A percentile compares a stretch with the other conserved stretches of the same genome.
Conservation (phyloP, 1,140 invertebrate genomes). For the Cherax destructor region DNA sequence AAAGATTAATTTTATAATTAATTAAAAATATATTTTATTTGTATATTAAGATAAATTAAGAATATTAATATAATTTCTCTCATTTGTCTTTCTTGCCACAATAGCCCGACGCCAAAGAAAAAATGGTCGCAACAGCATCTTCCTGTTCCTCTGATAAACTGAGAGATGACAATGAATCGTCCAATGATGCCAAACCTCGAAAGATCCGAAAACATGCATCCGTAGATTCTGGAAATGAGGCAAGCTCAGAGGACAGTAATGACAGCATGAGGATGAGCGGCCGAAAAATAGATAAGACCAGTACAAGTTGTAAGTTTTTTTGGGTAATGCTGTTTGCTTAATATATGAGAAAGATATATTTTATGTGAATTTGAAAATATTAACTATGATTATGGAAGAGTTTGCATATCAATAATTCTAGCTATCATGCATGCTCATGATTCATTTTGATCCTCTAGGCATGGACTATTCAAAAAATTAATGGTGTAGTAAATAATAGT, state of each 20-base stretch:
- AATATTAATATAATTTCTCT: not conserved
- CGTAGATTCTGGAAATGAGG: slow-evolving; percentile 84
- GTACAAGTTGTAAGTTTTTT: slow-evolving; percentile 15
- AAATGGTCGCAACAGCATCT: slow-evolving; percentile 82
- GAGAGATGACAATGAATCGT: slow-evolving; percentile 75
- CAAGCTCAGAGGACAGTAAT: slow-evolving; percentile 94
- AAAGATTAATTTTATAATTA: too few species aligned
- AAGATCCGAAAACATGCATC: slow-evolving; percentile 75
- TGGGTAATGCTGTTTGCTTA: too few species aligned
- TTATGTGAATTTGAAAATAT: too few species aligned
- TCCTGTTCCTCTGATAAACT: slow-evolving; percentile 77
- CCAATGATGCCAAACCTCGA: slow-evolving; percentile 41
- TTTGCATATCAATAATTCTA: too few species aligned
- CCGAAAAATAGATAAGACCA: slow-evolving; percentile 41
- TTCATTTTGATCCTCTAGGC: too few species aligned
- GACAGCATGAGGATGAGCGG: slow-evolving; percentile 79
- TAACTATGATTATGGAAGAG: too few species aligned
- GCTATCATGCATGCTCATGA: too few species aligned
- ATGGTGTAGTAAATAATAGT: too few species aligned
- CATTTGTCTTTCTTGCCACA: slow-evolving; percentile 59
- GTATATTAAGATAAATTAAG: not conserved
- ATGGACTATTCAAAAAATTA: too few species aligned
- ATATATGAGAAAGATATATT: too few species aligned
- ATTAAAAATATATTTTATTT: too few species aligned
- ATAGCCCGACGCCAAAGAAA: slow-evolving; percentile 85